phyloP scores from a whole-genome alignment of 2,113 vertebrate genomes.

The Toxostoma redivivum region DNA sequence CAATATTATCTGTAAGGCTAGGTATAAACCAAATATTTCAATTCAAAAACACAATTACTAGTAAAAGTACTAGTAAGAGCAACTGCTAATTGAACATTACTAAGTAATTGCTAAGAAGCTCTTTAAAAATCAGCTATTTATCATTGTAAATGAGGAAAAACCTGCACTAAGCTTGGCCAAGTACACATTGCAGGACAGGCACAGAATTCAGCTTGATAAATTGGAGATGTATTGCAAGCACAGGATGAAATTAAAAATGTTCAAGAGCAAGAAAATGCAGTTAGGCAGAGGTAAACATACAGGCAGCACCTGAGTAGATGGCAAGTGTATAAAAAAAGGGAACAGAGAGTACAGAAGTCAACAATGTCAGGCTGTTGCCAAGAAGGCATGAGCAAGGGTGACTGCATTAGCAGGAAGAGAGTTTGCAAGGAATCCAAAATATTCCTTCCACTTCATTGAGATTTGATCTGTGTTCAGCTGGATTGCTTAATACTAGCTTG shows the following conservation, averaged over 20 bases:
- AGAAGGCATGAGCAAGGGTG: neutral
- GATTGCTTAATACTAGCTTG: neutral
- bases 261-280: neutral
- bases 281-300: neutral
- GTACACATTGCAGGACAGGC: neutral
- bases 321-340: neutral
- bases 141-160: neutral
- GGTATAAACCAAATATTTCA: neutral
- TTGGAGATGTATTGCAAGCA: neutral
- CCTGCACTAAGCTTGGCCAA: neutral
- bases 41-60: neutral
- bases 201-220: neutral
- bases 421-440: neutral
- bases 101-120: neutral
- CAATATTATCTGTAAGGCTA: neutral
- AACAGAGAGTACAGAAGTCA: neutral
- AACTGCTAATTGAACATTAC: neutral
- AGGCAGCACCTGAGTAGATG: neutral
- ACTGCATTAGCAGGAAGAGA: neutral
- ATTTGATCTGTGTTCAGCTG: fast-evolving
- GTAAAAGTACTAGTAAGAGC: neutral
- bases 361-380: neutral
- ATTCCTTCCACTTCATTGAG: neutral
- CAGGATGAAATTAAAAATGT: neutral
- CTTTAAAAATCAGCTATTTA: neutral